phyloP scores from a whole-genome alignment of 2,888 invertebrate genomes.

The Lasioglossum zephyrum region DNA sequence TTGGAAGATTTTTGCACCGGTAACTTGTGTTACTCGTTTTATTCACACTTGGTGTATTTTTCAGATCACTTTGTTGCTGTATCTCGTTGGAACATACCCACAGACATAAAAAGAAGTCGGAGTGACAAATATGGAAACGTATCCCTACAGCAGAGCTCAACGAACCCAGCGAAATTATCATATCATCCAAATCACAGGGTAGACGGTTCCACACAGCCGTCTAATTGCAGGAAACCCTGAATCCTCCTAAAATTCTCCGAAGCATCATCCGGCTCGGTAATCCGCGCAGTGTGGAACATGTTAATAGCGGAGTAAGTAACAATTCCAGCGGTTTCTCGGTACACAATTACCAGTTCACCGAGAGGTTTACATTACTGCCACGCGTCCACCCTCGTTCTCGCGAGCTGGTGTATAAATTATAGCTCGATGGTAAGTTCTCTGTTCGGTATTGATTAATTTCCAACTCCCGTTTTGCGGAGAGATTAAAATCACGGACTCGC shows the following conservation, averaged over 20 bases:
- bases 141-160: not conserved
- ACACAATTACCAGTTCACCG: slow-evolving; percentile 17
- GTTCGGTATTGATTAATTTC: slow-evolving; percentile 56
- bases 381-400: slow-evolving; percentile 60
- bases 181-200: slow-evolving; percentile 15
- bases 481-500: slow-evolving; percentile 59
- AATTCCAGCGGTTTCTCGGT: slow-evolving; percentile 37
- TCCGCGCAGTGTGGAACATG: slow-evolving; percentile 22
- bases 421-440: slow-evolving; percentile 22
- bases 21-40: too few species aligned
- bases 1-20: too few species aligned
- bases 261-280: slow-evolving; percentile 19
- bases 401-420: slow-evolving; percentile 52
- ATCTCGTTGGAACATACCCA: not conserved
- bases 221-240: slow-evolving; percentile 30
- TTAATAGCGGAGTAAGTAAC: slow-evolving; percentile 24
- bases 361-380: slow-evolving; percentile 40
- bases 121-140: not conserved
- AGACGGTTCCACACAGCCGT: slow-evolving; percentile 3
- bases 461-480: slow-evolving; percentile 38
- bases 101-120: not conserved
- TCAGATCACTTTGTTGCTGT: not conserved
- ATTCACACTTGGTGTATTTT: not conserved
- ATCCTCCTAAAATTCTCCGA: slow-evolving; percentile 42
- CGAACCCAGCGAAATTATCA: slow-evolving; percentile 7